These are phyloP conservation scores for Pelmatolapia mariae DNA, from an alignment of 2,113 vertebrate genomes.

Conservation along the genomic window DNA sequence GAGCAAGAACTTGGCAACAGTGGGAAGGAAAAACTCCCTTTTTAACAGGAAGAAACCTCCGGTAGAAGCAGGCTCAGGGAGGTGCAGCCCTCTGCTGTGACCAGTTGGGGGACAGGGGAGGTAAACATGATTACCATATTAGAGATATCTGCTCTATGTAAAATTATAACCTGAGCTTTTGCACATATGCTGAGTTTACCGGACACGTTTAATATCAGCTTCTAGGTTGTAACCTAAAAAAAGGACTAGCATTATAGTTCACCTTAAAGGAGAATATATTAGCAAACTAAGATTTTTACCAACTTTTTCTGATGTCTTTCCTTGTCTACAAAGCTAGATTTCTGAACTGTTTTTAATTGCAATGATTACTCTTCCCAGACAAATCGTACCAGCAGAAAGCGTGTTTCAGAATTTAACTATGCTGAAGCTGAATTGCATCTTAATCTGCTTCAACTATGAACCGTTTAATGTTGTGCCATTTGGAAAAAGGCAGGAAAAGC, in stretches of 20 bases:
- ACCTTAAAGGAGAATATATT: not conserved
- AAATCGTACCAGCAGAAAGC: not conserved
- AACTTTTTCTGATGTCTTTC: not conserved
- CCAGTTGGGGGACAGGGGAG: not conserved
- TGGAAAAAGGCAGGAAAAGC: slow-evolving; percentile 21
- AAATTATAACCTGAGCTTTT: not conserved
- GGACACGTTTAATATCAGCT: not conserved
- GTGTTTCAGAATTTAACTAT: not conserved
- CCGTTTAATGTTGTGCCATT: slow-evolving; percentile 18
- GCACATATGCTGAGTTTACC: too few species aligned
- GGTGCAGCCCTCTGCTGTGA: not conserved
- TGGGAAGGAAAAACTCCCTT: not conserved
- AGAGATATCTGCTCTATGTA: not conserved
- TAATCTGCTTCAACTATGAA: slow-evolving; percentile 26
- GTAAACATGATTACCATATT: not conserved
- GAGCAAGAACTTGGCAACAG: not conserved
- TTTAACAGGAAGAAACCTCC: not conserved
- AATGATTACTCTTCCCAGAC: slow-evolving; percentile 3
- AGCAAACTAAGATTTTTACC: not conserved
- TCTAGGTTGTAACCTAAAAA: not conserved
- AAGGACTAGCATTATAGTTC: too few species aligned
- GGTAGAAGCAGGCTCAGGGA: not conserved
- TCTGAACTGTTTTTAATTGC: slow-evolving; percentile 1
- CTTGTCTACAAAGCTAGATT: not conserved
- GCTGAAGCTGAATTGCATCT: slow-evolving; percentile 16